phyloP scores from a whole-genome alignment of 2,888 invertebrate genomes.

The Pachycephus smyrnensis region DNA sequence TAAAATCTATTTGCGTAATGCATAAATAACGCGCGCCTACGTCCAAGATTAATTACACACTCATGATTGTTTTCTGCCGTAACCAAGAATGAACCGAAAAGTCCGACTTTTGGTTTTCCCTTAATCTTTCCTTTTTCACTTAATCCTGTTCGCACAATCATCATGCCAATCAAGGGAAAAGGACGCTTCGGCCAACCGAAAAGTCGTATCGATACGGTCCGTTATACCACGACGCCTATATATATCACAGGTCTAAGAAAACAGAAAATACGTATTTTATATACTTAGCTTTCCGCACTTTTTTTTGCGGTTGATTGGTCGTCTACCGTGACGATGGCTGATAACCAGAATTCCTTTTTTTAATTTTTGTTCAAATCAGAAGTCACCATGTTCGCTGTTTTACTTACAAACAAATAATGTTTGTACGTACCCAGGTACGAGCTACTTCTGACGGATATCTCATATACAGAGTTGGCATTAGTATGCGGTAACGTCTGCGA shows the following conservation, averaged over 20 bases:
- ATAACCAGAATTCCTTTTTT: not conserved
- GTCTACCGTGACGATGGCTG: not conserved
- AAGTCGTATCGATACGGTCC: not conserved
- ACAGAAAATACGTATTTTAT: conserved; percentile 23
- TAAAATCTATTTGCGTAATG: conserved; percentile 13
- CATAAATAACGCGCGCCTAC: not conserved
- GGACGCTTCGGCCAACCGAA: not conserved
- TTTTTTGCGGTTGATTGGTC: not conserved
- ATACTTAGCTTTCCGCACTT: not conserved
- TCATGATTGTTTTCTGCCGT: conserved; percentile 56
- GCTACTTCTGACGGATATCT: not conserved
- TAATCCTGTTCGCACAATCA: not conserved
- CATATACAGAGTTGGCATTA: not conserved
- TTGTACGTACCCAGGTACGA: not conserved
- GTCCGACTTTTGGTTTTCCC: not conserved
- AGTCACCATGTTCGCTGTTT: too few species aligned
- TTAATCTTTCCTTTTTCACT: not conserved
- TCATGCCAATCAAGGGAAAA: not conserved
- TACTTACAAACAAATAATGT: too few species aligned
- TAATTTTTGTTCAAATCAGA: not conserved
- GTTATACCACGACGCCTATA: conserved; percentile 21
- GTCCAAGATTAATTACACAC: conserved; percentile 15
- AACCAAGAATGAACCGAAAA: conserved; percentile 11
- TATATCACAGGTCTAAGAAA: conserved; percentile 62
- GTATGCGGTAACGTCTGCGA: not conserved